These are phyloP conservation scores for Cylloceria caligata DNA, from an alignment of 2,888 invertebrate species.

Conservation along the genomic window DNA sequence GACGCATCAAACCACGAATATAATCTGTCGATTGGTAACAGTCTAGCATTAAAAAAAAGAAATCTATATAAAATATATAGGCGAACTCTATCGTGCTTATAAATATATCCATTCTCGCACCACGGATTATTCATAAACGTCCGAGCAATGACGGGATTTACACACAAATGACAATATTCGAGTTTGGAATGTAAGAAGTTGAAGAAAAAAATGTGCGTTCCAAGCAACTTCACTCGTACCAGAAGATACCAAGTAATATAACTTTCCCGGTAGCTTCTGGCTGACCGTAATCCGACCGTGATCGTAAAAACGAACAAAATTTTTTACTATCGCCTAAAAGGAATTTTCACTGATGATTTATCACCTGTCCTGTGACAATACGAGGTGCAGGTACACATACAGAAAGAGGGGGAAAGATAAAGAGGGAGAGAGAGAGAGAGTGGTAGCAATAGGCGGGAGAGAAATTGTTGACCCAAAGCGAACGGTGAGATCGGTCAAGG, in stretches of 20 bases:
- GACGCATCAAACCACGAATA: not conserved
- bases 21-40: not conserved
- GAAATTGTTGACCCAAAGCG: slow-evolving; percentile 66
- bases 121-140: slow-evolving; percentile 33
- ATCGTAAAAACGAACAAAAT: slow-evolving; percentile 72
- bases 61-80: not conserved
- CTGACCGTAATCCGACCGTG: slow-evolving; percentile 68
- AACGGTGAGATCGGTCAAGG: slow-evolving; percentile 62
- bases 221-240: slow-evolving; percentile 27
- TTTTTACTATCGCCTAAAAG: slow-evolving; percentile 42
- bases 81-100: not conserved
- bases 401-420: no score
- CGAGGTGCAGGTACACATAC: slow-evolving; percentile 17
- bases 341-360: slow-evolving; percentile 68
- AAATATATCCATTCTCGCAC: not conserved
- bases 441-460: slow-evolving; percentile 2
- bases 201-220: slow-evolving; percentile 28
- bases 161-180: slow-evolving; percentile 8
- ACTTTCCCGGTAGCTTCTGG: slow-evolving; percentile 68
- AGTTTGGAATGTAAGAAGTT: slow-evolving; percentile 25
- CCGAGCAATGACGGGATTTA: slow-evolving; percentile 10
- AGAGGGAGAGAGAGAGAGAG: slow-evolving; percentile 41
- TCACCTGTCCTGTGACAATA: slow-evolving; percentile 40
- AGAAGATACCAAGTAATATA: slow-evolving; percentile 61
- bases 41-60: not conserved